Evolutionary conservation across 2,888 invertebrate species (phyloP), one percentile per base, ranked within the genome.

Genomic region (Dryocosmus kuriphilus): DNA sequence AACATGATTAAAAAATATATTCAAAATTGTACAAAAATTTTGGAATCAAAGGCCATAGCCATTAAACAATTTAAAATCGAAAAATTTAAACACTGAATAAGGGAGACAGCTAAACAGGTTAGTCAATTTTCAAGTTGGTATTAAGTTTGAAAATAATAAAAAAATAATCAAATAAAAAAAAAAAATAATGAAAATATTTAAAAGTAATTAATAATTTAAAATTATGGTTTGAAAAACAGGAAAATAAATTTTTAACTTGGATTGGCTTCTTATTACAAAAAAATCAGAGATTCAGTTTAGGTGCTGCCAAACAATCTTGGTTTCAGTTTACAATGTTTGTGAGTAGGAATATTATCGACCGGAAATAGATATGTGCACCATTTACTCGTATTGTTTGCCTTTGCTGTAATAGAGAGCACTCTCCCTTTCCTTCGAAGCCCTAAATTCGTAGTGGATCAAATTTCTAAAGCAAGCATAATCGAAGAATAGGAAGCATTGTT

Each of bases 401-500:
- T 38, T 1, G 41, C 24, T 27, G 24, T 46, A 67, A 67, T 67
- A 11, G 19, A 19, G 27, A 46, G 22, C 27, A 67, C 46, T 27
- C 27, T 27, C 27, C 24, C 67, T 22, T 24, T 41, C 38, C 41
- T 41, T 22, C 22, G 51, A 51, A 51, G 22, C 67, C 27, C 67
- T 65, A 16, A 65, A 65, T 65, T 38, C 38, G 38, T 9, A 67
- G 46, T 30, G 41, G 22, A 67, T 67, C 41, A 19, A 27, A 46
- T 67, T 67, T 41, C 67, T 8, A 67, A 67, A 67, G 67, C 67
- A 46, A 67, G 41, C 30, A 67, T 46, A 67, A 46, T 67, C 27
- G 46, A 38, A 67, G 27, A 16, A 46, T 8, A 67, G 41, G 24
- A 41, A 65, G 65, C 65, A 24, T 65, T 65, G 16, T 65, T 35